These are phyloP conservation scores for Potamilus streckersoni DNA, from an alignment of 1,140 invertebrate genomes.

Conservation along the genomic window DNA sequence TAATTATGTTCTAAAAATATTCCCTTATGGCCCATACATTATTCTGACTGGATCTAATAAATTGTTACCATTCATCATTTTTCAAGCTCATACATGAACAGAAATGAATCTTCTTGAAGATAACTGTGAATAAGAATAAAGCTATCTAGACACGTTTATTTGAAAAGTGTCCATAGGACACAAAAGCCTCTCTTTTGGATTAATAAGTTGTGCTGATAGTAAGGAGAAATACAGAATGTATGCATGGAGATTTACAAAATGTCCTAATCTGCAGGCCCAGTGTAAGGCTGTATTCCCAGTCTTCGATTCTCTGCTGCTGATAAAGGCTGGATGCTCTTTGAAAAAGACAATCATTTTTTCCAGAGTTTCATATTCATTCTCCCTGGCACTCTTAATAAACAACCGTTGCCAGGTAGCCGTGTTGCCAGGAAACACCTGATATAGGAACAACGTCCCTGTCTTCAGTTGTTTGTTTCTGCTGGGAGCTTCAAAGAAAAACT, in stretches of 20 bases:
- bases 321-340: slow-evolving; percentile 54
- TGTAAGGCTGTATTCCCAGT: slow-evolving; percentile 63
- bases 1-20: too few relatives aligned
- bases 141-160: too few relatives aligned
- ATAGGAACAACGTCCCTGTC: slow-evolving; percentile 59
- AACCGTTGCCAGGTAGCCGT: slow-evolving; percentile 58
- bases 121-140: too few relatives aligned
- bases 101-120: too few relatives aligned
- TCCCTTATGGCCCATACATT: too few relatives aligned
- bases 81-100: too few relatives aligned
- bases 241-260: slow-evolving; percentile 41
- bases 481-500: slow-evolving; percentile 61
- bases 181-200: too few relatives aligned
- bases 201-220: too few relatives aligned
- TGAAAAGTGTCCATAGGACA: too few relatives aligned
- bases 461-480: slow-evolving; percentile 63
- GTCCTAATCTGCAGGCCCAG: slow-evolving; percentile 57
- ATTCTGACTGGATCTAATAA: too few relatives aligned
- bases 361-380: slow-evolving; percentile 60
- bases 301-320: slow-evolving; percentile 61
- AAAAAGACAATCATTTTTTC: slow-evolving; percentile 64
- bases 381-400: slow-evolving; percentile 58
- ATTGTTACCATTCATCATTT: too few relatives aligned
- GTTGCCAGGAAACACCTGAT: slow-evolving; percentile 66
- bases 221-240: too few relatives aligned